Base-by-base conservation (phyloP, 2,888 invertebrate species). In the Patella ulyssiponensis region DNA sequence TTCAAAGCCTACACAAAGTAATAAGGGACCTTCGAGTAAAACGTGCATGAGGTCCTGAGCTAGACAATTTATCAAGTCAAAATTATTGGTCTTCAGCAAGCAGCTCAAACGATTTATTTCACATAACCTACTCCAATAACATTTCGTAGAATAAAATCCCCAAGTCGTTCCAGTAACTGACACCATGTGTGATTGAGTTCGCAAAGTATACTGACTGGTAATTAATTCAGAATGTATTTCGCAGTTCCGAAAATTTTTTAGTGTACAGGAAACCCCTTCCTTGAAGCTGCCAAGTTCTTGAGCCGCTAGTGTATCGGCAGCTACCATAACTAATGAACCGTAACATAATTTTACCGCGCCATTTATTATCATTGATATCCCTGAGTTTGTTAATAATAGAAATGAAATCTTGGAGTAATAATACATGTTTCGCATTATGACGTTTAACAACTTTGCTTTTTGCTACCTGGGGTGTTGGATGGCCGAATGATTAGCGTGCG, bases 61-160 rank as follows among this genome's bases (percentile, higher is more conserved):
- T 27, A 80, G 71, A 54, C 73, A 54, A 20, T 27, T n/a, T 51
- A 56, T 72, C 9, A 74, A 20, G 51, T 20, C 11, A 75, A 80
- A 78, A 23, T 76, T 73, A 2, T 71, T 1, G 23, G 74, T 56
- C 9, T 51, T 17, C 17, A 69, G 14, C 17, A 80, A 70, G 58
- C 73, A 69, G 75, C 80, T 78, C 23, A 7, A 27, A 20, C 69
- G 23, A 64, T 80, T 78, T 15, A 76, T 78, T n/a, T 78, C 80
- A 76, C 74, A 80, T 71, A 77, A 76, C 56, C 77, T 80, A 70
- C 80, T 78, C 78, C 74, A 78, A 70, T 77, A 78, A 33, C 17
- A 56, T 51, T 69, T 69, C 17, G 53, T 44, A 33, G 20, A n/a
- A n/a, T n/a, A n/a, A n/a, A 53, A 58, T 54, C 52, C 56, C 71